Evolutionary conservation across 2,797 vertebrate genomes (phyloP), one percentile per base, ranked within the genome.

Genomic region (Poecilia gillii): DNA sequence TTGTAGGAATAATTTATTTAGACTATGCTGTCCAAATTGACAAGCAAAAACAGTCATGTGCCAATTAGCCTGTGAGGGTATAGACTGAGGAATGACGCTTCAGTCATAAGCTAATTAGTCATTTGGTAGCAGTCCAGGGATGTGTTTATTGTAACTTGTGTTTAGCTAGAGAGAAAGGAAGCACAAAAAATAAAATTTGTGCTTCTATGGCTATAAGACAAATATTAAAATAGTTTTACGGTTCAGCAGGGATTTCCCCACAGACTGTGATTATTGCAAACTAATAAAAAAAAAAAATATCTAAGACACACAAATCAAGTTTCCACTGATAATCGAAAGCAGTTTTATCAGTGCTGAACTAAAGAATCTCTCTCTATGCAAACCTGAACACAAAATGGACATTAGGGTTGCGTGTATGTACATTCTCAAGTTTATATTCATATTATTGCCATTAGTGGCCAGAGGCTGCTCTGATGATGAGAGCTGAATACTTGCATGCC

Each of bases 401-500:
- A 64, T 74, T 49, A 49, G 47, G 4, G 28, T 7, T 23, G 18
- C 16, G 18, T 68, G 47, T 51, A 39, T 77, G 18, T 66, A 28
- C 39, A 33, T 78, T 75, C 72, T 59, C 0, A 46, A 39, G 55
- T 59, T 71, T 6, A 78, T 76, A 72, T 33, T 68, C 66, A 74
- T 25, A 75, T 31, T 41, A 49, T 46, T 77, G 80, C 84, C 66
- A 74, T 83, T 77, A 83, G 81, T 74, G 78, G 75, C 86, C 41
- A 16, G 49, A 72, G 80, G 89, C 84, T 36, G 62, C 74, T 57
- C 77, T 82, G 83, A 86, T 86, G 85, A 92, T 87, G 82, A 85
- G 84, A 85, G 82, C 88, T 90, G 86, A 90, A 84, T 89, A 85
- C 87, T 85, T 86, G 81, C 80, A 80, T 87, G 74, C 88, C 78